Base-by-base conservation (phyloP, 2,797 vertebrate genomes). In the Pygocentrus nattereri region DNA sequence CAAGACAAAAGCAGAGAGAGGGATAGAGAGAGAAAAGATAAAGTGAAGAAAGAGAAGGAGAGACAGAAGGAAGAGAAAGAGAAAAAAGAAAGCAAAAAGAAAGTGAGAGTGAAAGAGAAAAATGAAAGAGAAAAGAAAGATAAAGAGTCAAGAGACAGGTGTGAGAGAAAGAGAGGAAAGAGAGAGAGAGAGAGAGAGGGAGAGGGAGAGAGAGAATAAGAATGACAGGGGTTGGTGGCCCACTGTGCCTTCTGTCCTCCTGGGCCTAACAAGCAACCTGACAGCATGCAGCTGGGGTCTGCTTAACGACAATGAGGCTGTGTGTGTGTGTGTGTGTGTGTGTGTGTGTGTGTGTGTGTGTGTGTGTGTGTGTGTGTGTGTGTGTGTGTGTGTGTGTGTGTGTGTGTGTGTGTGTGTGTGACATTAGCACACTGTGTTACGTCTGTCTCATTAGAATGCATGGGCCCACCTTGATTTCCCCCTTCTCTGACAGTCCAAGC, bases 361-460 rank as follows among this genome's bases (percentile, higher is more conserved):
- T 74, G 52, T 84, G 68, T 61, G 68, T 52, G n/a, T 70, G 62
- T 54, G 69, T 78, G 54, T 76, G 76, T 75, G 59, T 75, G 73
- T 61, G 44, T 72, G 68, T 84, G 73, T 80, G n/a, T n/a, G n/a
- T n/a, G n/a, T n/a, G n/a, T 38, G 34, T 34, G 85, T 69, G 80
- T 76, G 80, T 78, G 64, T 67, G 68, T 77, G 71, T 82, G 80
- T 82, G 79, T 77, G 84, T 74, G 78, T 69, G 93, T 92, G 93
- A 97, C 95, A 97, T 99, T 98, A 99, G 97, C 96, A 96, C 94
- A 94, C 95, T 96, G 72, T 95, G 95, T 81, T 96, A 93, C 96
- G 96, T 97, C 97, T 96, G 97, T 97, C 98, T 99, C 97, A 99
- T 99, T 99, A 99, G 96, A 96, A 96, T 97, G 95, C 96, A 96